A percentile compares a stretch with the other conserved stretches of the same genome.
Conservation (phyloP, 1,140 invertebrate genomes). For the Pseudomyrmex cubaensis region DNA sequence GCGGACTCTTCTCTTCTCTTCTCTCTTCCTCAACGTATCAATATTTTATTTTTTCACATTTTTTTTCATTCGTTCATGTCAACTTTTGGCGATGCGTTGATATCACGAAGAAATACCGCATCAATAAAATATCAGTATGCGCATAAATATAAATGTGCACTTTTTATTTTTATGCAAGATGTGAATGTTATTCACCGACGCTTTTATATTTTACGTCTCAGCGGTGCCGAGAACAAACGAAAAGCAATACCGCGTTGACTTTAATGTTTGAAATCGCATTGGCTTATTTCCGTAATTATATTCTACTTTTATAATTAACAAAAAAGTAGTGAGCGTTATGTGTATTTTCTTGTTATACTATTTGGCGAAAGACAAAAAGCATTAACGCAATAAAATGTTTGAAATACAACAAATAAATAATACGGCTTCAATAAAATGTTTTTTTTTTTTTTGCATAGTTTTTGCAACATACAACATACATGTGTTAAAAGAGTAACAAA, state of each 20-base stretch:
- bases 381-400: no score
- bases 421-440: no score
- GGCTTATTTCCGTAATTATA: constrained; percentile 14
- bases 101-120: constrained; percentile 13
- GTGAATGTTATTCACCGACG: constrained; percentile 11
- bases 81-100: constrained; percentile 5
- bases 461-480: neutral
- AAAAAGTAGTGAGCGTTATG: neutral
- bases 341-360: neutral
- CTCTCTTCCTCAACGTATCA: neutral
- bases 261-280: constrained; percentile 51
- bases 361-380: no score
- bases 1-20: no score
- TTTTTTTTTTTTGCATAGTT: no score
- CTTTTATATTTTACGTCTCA: constrained; percentile 47
- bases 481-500: no score
- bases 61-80: constrained; percentile 26
- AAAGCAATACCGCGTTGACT: constrained; percentile 46
- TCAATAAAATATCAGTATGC: constrained; percentile 35
- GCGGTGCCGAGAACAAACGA: constrained; percentile 42
- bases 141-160: constrained; percentile 50
- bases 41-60: constrained; percentile 48
- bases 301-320: neutral
- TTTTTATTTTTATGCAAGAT: constrained; percentile 53
- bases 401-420: no score